Evolutionary conservation across 2,113 vertebrate species (phyloP).

Genomic region (Prionailurus bengalensis): DNA sequence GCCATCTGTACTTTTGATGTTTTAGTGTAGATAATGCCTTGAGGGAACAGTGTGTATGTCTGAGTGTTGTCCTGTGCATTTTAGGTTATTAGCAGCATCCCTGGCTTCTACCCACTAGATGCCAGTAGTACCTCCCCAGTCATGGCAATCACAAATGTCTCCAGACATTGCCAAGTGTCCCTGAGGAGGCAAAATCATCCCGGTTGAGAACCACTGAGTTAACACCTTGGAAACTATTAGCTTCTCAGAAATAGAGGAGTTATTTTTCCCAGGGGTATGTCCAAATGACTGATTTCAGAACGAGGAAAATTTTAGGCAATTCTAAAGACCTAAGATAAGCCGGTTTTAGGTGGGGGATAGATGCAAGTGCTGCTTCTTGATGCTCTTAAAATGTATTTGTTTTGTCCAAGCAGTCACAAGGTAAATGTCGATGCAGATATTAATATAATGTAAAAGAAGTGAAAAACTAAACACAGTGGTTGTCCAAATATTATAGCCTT

Average conservation of each 20-base stretch:
- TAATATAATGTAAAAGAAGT: not conserved
- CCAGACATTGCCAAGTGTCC: not conserved
- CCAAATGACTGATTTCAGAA: constrained; percentile 3
- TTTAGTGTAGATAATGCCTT: not conserved
- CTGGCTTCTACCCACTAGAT: not conserved
- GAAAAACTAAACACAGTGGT: not conserved
- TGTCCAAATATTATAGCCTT: not conserved
- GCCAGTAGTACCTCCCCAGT: not conserved
- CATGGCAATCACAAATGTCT: not conserved
- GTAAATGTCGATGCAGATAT: not conserved
- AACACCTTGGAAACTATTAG: not conserved
- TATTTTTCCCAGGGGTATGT: not conserved
- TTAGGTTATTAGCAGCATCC: not conserved
- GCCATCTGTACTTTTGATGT: not conserved
- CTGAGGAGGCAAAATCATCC: not conserved
- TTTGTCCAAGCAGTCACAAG: not conserved
- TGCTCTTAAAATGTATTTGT: not conserved
- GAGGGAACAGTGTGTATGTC: not conserved
- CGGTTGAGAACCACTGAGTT: not conserved
- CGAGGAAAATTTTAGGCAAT: not conserved
- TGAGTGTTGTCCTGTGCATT: not conserved
- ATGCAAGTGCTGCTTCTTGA: not conserved
- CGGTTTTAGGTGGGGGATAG: not conserved
- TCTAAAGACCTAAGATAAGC: not conserved
- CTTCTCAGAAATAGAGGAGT: not conserved